Evolutionary conservation across 2,888 invertebrate genomes (phyloP), one percentile per base, ranked within the genome.

Genomic region (Drosophila picticornis): DNA sequence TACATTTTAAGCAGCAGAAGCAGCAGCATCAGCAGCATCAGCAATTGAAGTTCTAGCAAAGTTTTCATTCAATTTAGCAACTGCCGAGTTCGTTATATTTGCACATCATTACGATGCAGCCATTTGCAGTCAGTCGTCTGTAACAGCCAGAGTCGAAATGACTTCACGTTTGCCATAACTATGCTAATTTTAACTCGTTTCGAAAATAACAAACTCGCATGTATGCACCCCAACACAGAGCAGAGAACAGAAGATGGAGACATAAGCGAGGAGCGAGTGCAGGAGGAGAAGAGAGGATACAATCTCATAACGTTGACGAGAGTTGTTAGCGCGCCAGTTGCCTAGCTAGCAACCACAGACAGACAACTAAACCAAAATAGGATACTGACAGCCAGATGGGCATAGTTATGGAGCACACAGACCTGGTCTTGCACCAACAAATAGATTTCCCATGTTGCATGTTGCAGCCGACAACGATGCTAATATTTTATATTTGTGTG

Each of bases 111-210:
- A 88, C 83, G 74, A 77, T 40, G 58, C 53, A 53, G 31, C 32
- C 34, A 70, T 53, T 63, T 46, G 48, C 31, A 51, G 74, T 48
- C 55, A 71, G 38, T 59, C 48, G 52, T 53, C 43, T 52, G 36
- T 40, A 70, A 59, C 32, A 53, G 70, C 53, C 48, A 50, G 70
- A 58, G 40, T 19, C 27, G 58, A 34, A 55, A 32, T 53, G 34
- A 31, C 34, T 27, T 70, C 57, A 68, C 46, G 77, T 79, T 72
- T 72, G 74, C 78, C 72, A 77, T 87, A 90, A 87, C 86, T 87
- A 87, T 90, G 86, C 90, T 87, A 90, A 87, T 87, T 90, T 88
- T 75, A 83, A 75, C 84, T 88, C 90, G 77, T 75, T 83, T 72
- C 55, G 74, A 73, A 81, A 84, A 90, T 84, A 85, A 90, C 85